Evolutionary conservation across 1,140 invertebrate genomes (phyloP).

Genomic region (Pantala flavescens): DNA sequence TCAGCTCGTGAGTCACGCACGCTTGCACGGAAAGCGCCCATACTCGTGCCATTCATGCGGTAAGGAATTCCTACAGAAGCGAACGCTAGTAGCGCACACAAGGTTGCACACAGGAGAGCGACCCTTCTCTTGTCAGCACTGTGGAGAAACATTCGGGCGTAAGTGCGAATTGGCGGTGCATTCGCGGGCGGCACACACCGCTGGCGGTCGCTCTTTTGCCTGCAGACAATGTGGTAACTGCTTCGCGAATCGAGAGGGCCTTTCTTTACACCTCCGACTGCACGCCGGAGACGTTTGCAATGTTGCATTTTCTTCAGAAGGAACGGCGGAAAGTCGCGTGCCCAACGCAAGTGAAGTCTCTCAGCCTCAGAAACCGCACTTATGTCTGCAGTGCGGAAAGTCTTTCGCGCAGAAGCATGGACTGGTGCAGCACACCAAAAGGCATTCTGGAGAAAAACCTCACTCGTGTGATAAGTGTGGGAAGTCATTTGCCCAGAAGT

Average conservation of each 20-base stretch:
- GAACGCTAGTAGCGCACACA: conserved; percentile 66
- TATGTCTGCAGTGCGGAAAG: conserved; percentile 71
- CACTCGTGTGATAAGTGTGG: conserved; percentile 64
- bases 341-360: conserved; percentile 20
- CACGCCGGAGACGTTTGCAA: conserved; percentile 77
- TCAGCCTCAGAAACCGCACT: conserved; percentile 56
- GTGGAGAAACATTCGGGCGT: conserved; percentile 61
- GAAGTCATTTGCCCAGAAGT: conserved; percentile 64
- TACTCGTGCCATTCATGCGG: conserved; percentile 68
- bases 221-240: conserved; percentile 51
- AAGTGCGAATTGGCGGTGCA: conserved; percentile 54
- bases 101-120: conserved; percentile 48
- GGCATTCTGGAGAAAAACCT: conserved; percentile 63
- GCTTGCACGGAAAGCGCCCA: conserved; percentile 66
- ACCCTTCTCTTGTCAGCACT: conserved; percentile 49
- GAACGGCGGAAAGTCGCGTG: background rate
- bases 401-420: conserved; percentile 75
- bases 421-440: conserved; percentile 58
- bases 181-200: background rate
- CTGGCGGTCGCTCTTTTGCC: conserved; percentile 15
- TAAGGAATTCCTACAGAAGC: conserved; percentile 73
- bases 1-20: conserved; percentile 69
- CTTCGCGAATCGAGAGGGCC: conserved; percentile 57
- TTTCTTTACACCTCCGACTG: conserved; percentile 65
- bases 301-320: conserved; percentile 36